Conservation (phyloP, 2,797 vertebrate genomes). For the Macropus fuliginosus region DNA sequence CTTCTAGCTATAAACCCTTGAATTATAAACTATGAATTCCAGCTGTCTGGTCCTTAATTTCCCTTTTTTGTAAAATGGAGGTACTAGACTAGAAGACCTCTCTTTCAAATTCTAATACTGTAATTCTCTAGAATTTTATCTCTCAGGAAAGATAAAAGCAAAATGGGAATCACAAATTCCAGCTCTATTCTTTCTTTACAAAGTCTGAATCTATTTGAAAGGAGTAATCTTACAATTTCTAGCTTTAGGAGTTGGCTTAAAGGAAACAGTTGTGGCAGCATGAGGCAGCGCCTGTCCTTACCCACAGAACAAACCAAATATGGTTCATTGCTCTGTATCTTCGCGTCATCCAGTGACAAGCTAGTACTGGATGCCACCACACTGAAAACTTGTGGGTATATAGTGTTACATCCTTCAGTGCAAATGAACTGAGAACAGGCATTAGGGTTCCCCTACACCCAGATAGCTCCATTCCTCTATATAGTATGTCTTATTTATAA, state of each 20-base stretch:
- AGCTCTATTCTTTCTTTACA: background rate
- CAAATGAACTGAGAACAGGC: slow-evolving; percentile 60
- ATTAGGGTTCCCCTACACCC: slow-evolving; percentile 64
- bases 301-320: slow-evolving; percentile 48
- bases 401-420: slow-evolving; percentile 37
- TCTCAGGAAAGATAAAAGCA: background rate
- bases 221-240: background rate
- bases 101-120: background rate
- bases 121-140: background rate
- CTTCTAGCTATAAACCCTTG: background rate
- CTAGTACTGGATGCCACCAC: slow-evolving; percentile 68
- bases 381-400: slow-evolving; percentile 71
- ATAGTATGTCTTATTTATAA: slow-evolving; percentile 24
- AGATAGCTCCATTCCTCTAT: slow-evolving; percentile 27
- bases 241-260: background rate
- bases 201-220: background rate
- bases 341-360: slow-evolving; percentile 23
- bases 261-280: slow-evolving; percentile 44
- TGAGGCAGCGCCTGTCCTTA: slow-evolving; percentile 24
- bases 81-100: background rate
- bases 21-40: background rate
- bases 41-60: background rate
- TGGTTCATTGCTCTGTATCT: slow-evolving; percentile 45
- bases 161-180: background rate
- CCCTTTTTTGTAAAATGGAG: background rate